These are phyloP conservation scores for Peromyscus attwateri DNA, from an alignment of 2,797 vertebrate species.

Conservation along the genomic window DNA sequence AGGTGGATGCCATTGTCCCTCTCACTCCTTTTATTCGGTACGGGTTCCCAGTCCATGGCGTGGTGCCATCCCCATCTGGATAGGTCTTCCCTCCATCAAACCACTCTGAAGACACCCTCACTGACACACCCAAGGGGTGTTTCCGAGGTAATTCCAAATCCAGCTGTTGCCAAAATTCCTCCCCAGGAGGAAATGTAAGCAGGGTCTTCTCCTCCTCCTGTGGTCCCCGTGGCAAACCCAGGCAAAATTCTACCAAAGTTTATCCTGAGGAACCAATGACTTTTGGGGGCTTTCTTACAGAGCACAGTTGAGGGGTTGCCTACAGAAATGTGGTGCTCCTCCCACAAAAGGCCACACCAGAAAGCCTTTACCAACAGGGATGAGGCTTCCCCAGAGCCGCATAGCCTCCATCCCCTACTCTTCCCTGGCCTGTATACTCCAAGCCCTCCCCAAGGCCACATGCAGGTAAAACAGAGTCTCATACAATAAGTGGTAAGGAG, in stretches of 20 bases:
- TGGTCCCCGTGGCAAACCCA: background rate
- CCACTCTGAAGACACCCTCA: background rate
- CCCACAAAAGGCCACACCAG: background rate
- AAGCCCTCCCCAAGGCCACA: background rate
- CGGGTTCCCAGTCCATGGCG: background rate
- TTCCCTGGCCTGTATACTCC: background rate
- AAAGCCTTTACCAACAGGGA: background rate
- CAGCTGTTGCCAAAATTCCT: background rate
- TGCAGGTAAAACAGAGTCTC: background rate
- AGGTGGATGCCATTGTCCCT: background rate
- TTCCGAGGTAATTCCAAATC: background rate
- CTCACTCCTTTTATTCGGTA: too few species aligned
- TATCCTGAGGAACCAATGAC: background rate
- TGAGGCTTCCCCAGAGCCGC: background rate
- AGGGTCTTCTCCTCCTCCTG: background rate
- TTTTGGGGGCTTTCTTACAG: background rate
- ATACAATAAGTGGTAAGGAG: background rate
- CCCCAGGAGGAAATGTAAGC: background rate
- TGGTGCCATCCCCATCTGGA: background rate
- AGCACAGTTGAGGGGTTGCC: background rate
- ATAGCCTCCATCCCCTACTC: background rate
- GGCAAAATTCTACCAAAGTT: background rate
- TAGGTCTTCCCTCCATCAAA: background rate
- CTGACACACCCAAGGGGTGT: background rate
- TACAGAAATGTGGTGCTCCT: background rate